Evolutionary conservation across 2,113 vertebrate genomes (phyloP).

Genomic region (Sitta europaea): DNA sequence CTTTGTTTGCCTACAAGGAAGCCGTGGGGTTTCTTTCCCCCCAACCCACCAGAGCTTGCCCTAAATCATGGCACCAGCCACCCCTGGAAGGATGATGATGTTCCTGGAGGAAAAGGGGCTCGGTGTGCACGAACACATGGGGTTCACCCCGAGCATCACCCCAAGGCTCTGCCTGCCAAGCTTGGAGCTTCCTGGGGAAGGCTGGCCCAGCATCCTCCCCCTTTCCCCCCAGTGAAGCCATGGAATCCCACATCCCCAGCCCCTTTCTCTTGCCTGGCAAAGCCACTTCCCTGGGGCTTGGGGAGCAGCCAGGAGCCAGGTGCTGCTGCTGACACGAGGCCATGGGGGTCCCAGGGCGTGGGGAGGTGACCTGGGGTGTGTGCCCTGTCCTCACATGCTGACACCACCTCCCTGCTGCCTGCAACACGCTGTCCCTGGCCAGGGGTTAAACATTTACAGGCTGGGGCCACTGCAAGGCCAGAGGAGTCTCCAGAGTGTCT

Average conservation of each 20-base stretch:
- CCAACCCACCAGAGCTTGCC: rapidly evolving
- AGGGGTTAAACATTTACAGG: neutral
- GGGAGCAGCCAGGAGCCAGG: neutral
- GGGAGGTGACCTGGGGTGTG: neutral
- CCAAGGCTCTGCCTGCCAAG: neutral
- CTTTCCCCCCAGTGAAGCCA: neutral
- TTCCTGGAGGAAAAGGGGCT: neutral
- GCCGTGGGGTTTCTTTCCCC: rapidly evolving
- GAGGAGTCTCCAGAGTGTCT: neutral
- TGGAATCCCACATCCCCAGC: neutral
- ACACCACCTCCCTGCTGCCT: neutral
- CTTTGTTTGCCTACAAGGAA: conserved; percentile 23
- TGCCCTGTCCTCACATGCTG: rapidly evolving
- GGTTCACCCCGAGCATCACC: rapidly evolving
- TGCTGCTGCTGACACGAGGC: rapidly evolving
- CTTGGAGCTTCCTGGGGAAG: neutral
- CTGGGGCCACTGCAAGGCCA: neutral
- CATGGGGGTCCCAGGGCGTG: rapidly evolving
- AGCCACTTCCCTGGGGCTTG: neutral
- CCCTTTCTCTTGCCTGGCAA: neutral
- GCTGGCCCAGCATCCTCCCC: neutral
- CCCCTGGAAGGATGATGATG: neutral
- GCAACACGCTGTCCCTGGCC: neutral
- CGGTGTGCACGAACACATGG: rapidly evolving
- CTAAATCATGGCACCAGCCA: neutral